These are phyloP conservation scores for Spinus olivaceus DNA, from an alignment of 2,797 vertebrate genomes.

Conservation along the genomic window DNA sequence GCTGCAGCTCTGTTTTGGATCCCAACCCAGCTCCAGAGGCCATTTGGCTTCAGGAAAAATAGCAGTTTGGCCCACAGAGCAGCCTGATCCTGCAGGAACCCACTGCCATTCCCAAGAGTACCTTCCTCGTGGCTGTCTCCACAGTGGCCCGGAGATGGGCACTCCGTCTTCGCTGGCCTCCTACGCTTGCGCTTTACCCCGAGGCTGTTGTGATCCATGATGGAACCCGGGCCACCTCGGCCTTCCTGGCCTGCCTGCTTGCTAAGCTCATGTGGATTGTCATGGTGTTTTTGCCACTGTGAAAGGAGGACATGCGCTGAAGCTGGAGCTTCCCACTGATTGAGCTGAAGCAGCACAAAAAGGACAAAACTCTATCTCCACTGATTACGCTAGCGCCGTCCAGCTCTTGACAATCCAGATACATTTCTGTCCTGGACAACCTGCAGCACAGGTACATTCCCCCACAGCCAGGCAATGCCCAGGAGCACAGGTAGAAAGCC, in stretches of 20 bases:
- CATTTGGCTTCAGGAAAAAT: neutral
- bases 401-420: neutral
- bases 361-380: neutral
- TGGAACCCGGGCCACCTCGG: conserved; percentile 37
- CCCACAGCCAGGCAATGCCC: neutral
- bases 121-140: conserved; percentile 72
- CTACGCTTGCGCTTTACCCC: conserved; percentile 76
- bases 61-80: neutral
- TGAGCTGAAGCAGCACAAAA: neutral
- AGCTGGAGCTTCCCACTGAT: neutral
- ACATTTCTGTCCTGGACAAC: neutral
- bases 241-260: conserved; percentile 62
- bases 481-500: neutral
- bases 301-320: neutral
- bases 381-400: accelerated
- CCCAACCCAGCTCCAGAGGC: neutral
- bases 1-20: neutral
- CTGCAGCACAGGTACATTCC: neutral
- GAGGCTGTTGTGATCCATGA: conserved; percentile 70
- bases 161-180: conserved; percentile 66
- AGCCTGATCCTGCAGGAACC: neutral
- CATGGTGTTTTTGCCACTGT: conserved; percentile 71
- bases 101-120: neutral
- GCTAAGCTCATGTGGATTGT: conserved; percentile 48
- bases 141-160: conserved; percentile 36